These are phyloP conservation scores for Apodemus speciosus DNA, from an alignment of 2,113 vertebrate species.

Conservation along the genomic window DNA sequence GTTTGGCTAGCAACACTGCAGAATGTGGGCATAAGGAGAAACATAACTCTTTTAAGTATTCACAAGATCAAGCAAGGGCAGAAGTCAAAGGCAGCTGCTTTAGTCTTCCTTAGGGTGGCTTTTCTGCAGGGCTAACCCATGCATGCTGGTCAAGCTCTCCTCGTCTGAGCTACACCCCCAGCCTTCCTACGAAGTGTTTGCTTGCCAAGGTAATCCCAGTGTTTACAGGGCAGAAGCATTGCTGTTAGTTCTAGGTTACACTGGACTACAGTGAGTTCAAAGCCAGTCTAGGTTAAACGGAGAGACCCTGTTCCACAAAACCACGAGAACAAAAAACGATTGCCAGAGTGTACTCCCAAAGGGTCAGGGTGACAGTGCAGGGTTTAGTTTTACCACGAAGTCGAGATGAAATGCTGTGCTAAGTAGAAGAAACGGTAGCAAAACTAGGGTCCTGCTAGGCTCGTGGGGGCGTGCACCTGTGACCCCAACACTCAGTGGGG, in stretches of 20 bases:
- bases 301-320: not conserved
- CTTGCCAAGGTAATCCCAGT: not conserved
- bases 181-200: not conserved
- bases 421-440: not conserved
- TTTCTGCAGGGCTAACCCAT: not conserved
- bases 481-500: not conserved
- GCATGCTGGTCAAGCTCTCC: not conserved
- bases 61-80: conserved; percentile 12
- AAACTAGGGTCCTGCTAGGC: not conserved
- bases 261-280: not conserved
- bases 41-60: not conserved
- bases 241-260: not conserved
- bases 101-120: not conserved
- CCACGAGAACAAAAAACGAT: not conserved
- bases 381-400: conserved; percentile 14
- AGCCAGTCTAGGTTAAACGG: not conserved
- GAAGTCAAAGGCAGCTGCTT: not conserved
- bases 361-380: not conserved
- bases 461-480: not conserved
- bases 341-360: not conserved
- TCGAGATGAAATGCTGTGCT: not conserved
- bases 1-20: not conserved
- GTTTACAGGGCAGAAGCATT: not conserved
- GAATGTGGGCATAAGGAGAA: not conserved
- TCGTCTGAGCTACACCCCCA: not conserved